These are phyloP conservation scores for Muschampia plurimacula DNA, from an alignment of 2,888 invertebrate species.

Conservation along the genomic window DNA sequence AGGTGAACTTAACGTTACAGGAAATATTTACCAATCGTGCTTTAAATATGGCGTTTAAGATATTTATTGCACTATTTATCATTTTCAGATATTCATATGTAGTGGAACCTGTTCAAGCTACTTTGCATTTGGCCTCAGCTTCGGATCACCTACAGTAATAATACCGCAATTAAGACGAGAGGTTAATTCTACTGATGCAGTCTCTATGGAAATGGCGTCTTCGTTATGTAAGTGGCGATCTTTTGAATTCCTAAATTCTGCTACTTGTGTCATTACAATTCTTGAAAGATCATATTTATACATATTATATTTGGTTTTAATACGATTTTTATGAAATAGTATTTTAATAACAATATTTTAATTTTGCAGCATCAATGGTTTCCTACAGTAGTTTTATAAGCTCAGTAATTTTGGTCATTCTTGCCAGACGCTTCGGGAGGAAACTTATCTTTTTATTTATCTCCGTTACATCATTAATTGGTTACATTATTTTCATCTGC, in stretches of 20 bases:
- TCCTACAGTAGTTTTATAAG: slow-evolving; percentile 8
- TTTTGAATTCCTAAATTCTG: not conserved
- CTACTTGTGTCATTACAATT: not conserved
- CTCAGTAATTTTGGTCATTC: not conserved
- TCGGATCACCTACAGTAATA: slow-evolving; percentile 40
- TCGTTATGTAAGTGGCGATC: slow-evolving; percentile 31
- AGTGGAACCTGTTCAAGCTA: slow-evolving; percentile 29
- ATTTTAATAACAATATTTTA: not conserved
- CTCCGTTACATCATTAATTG: not conserved
- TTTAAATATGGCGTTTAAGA: too few species aligned
- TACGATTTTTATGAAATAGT: not conserved
- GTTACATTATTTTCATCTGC: slow-evolving; percentile 41
- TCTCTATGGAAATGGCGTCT: slow-evolving; percentile 35
- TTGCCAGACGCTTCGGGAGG: slow-evolving; percentile 13
- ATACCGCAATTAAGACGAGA: slow-evolving; percentile 38
- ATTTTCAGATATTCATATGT: slow-evolving; percentile 27
- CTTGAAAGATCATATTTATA: too few species aligned
- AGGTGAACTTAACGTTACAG: too few species aligned
- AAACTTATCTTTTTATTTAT: not conserved
- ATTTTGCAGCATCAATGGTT: not conserved
- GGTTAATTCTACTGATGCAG: slow-evolving; percentile 32
- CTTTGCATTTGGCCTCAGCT: slow-evolving; percentile 28
- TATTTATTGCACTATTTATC: not conserved
- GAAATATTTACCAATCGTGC: too few species aligned
- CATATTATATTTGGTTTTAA: too few species aligned